Base-by-base conservation (phyloP, 2,113 vertebrate genomes). In the Vanacampus margaritifer region DNA sequence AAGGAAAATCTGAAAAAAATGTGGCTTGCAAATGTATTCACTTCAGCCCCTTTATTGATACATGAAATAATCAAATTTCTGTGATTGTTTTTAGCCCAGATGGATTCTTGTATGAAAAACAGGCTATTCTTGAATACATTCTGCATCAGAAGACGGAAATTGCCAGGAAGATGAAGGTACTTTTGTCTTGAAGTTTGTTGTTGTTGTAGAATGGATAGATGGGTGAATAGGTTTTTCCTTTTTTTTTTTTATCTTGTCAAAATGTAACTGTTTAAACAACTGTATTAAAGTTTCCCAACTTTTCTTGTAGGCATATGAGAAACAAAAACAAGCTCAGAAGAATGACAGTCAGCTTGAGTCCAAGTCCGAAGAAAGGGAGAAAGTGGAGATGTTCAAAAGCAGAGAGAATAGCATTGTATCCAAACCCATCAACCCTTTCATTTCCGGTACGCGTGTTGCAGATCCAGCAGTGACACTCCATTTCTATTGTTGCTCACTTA, bases 121-220 rank as follows among this genome's bases (percentile, higher is more conserved):
- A 96, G 88, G 95, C 94, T 0, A 97, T 97, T 72, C 89, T 97
- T 32, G 94, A 97, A 79, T 97, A 93, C 65, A 95, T 97, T 54
- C 80, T 97, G 45, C 95, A 95, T 74, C 93, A 95, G 78, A 97
- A 97, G 86, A 94, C 84, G 0, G 93, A 96, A 37, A 93, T 92
- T 5, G 93, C 94, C 61, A 92, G 94, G 67, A 94, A 94, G 71
- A 93, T 94, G 92, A 97, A 96, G 94, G 95, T 95, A 71, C 65
- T 45, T 3, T 14, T 12, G 54, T 41, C 16, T 12, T 19, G 43
- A 50, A 4, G 7, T n/a, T n/a, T 28, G 6, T 3, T 32, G 16
- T 64, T 36, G 10, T 43, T 24, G 39, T 41, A 14, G 39, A 1
- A 54, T 21, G 21, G 48, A 50, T 21, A 7, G 10, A 51, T 46